Evolutionary conservation across 2,888 invertebrate genomes (phyloP), one percentile per base, ranked within the genome.

Genomic region (Thera obeliscata): DNA sequence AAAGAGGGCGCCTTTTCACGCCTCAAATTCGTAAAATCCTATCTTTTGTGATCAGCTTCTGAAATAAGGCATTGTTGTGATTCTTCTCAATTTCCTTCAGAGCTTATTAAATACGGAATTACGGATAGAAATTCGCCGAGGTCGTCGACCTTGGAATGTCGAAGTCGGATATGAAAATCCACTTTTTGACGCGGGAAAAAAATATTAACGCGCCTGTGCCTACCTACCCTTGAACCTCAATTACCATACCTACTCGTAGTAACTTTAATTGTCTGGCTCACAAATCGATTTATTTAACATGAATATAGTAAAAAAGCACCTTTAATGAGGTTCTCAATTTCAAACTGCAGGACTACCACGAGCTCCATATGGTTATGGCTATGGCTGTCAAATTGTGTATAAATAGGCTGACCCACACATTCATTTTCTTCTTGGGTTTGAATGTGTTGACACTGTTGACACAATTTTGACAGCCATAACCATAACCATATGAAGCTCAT

Each of bases 121-220:
- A 67, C 56, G 66, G 55, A 67, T 70, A 75, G 46, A 69, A 72
- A 70, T 67, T 61, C 36, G 36, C 71, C 59, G 75, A 65, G 81
- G 76, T 81, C 77, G 69, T 65, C 63, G 79, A 54, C 73, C 80
- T 73, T 61, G 56, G 70, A 72, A 74, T 75, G 69, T 69, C 61
- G 11, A n/a, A 57, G 58, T 36, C 49, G 68, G 56, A 64, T 70
- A 70, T 64, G 70, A 70, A 68, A 72, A 69, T 68, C 61, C 36
- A 58, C 49, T 9, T 60, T 66, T 71, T 63, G 49, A 55, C 60
- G 52, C 12, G 64, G 43, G 55, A n/a, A 3, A 5, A 6, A 11
- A 46, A 61, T 36, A 57, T 61, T 49, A n/a, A n/a, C 48, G 8
- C 8, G 3, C 6, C 2, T 48, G 48, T 48, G 11, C 41, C 41